phyloP scores from a whole-genome alignment of 2,113 vertebrate species.

The Coptodon bakossiorum region DNA sequence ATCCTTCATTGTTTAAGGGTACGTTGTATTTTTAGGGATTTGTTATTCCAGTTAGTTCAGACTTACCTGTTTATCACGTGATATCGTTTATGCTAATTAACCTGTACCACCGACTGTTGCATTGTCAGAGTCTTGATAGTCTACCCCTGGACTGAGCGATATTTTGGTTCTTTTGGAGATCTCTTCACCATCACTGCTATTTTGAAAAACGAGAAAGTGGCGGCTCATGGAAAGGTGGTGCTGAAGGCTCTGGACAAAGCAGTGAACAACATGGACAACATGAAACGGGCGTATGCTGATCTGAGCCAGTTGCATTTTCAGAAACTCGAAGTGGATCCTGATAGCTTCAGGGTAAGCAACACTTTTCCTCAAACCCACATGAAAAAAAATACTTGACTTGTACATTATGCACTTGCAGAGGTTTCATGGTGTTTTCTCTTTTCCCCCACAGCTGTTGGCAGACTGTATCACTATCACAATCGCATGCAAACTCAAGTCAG shows the following conservation, averaged over 20 bases:
- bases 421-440: not conserved
- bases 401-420: not conserved
- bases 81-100: not conserved
- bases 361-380: not conserved
- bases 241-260: slow-evolving; percentile 67
- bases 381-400: too few relatives aligned
- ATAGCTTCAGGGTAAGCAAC: slow-evolving; percentile 78
- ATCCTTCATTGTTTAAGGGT: not conserved
- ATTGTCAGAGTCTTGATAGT: slow-evolving; percentile 51
- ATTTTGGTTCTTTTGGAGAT: slow-evolving; percentile 69
- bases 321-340: slow-evolving; percentile 79
- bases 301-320: slow-evolving; percentile 79
- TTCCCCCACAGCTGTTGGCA: not conserved
- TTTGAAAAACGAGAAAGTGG: slow-evolving; percentile 64
- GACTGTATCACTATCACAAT: slow-evolving; percentile 19
- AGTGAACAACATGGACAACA: slow-evolving; percentile 68
- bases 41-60: not conserved
- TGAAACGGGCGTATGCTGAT: slow-evolving; percentile 48
- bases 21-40: not conserved
- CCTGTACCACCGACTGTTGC: not conserved
- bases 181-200: slow-evolving; percentile 65
- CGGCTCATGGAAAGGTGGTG: slow-evolving; percentile 70
- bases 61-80: not conserved
- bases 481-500: slow-evolving; percentile 13
- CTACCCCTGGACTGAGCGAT: slow-evolving; percentile 78